Evolutionary conservation across 2,113 vertebrate species (phyloP).

Genomic region (Corythornis vintsioides): DNA sequence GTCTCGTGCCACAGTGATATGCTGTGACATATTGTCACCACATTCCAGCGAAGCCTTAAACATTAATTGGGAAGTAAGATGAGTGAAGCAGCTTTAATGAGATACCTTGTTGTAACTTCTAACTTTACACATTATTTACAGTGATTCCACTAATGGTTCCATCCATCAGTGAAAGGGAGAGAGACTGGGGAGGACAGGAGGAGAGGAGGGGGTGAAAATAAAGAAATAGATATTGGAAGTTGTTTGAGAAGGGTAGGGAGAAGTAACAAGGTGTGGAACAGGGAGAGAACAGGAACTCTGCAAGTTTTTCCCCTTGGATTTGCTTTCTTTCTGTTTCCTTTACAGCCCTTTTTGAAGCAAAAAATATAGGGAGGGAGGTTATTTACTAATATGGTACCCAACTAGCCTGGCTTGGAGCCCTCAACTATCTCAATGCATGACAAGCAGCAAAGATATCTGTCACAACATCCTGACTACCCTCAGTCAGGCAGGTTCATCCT

Average conservation of each 20-base stretch:
- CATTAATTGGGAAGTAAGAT: slow-evolving; percentile 85
- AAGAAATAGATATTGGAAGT: background rate
- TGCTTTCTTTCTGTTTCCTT: background rate
- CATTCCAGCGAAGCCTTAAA: slow-evolving; percentile 74
- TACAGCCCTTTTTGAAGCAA: background rate
- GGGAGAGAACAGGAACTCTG: background rate
- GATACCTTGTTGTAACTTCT: slow-evolving; percentile 84
- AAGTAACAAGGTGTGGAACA: background rate
- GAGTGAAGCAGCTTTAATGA: slow-evolving; percentile 82
- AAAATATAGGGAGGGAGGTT: background rate
- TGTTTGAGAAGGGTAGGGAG: background rate
- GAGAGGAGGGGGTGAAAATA: background rate
- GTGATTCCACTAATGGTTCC: slow-evolving; percentile 83
- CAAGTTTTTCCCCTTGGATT: background rate
- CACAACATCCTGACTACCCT: background rate
- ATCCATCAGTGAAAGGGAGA: slow-evolving; percentile 77
- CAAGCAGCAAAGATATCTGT: background rate
- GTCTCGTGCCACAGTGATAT: slow-evolving; percentile 61
- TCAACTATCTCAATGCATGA: background rate
- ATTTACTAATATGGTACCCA: background rate
- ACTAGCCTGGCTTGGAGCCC: background rate
- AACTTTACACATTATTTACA: slow-evolving; percentile 84
- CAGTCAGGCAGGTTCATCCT: background rate
- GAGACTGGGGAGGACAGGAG: background rate
- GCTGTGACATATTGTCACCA: slow-evolving; percentile 77